Evolutionary conservation across 1,140 invertebrate species (phyloP), one percentile per base, ranked within the genome.

Genomic region (Leptopilina clavipes): DNA sequence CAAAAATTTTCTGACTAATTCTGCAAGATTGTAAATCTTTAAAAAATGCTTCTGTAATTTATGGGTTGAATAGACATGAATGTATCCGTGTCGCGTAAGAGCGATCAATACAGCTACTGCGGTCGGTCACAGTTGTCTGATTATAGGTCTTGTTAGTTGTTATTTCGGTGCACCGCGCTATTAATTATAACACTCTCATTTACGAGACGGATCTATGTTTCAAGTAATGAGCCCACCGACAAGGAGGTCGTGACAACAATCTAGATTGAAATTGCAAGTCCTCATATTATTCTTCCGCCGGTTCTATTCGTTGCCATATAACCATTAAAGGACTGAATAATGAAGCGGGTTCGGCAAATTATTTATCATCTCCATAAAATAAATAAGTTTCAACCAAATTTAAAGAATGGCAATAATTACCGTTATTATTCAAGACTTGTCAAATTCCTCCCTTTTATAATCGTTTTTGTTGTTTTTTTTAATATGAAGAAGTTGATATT

Each of bases 71-170:
- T 77, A 79, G 74, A 73, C 78, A 82, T 76, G 82, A 86, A 85
- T 86, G 84, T 22, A 72, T 44, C 37, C 44, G 31, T 72, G 74
- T 56, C 31, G 73, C 76, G 45, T 48, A n/a, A n/a, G 45, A 48
- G n/a, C 1, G 11, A n/a, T n/a, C n/a, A 48, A 1, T 48, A 11
- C 45, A 48, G 45, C 45, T 44, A 65, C 12, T n/a, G n/a, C 71
- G 75, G 1, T 12, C 45, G 11, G 45, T n/a, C 45, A 48, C 45
- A 48, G 45, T n/a, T n/a, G 72, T 75, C 77, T 79, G 79, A 81
- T 86, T 83, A 78, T 78, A 65, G 56, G 12, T 74, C 77, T 82
- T 75, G 77, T 83, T 84, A 81, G 43, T 70, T n/a, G n/a, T n/a
- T 40, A 76, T 77, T 77, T 76, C 71, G 45, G 56, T 48, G 45